Percentiles rank a stretch among this genome's conserved stretches.
phyloP scores from a whole-genome alignment of 92 coral and sea anemone species.

The Epizoanthus scotinus region DNA sequence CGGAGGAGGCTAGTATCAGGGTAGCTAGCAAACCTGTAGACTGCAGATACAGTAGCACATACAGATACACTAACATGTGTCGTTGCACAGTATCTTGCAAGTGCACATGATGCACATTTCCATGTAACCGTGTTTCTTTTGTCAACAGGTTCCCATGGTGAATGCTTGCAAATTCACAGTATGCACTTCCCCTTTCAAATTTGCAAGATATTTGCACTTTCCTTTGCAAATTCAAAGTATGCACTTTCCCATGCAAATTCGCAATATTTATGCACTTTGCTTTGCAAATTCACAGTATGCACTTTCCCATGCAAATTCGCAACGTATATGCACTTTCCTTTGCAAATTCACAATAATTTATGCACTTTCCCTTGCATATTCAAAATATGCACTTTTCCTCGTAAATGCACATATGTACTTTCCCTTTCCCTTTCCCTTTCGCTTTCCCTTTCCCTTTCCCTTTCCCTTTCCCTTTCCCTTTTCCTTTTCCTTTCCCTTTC shows the following conservation, averaged over 20 bases:
- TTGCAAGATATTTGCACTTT: neutral
- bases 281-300: too few relatives aligned
- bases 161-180: neutral
- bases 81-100: neutral
- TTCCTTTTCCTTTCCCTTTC: too few relatives aligned
- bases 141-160: neutral
- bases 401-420: too few relatives aligned
- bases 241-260: neutral
- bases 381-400: neutral
- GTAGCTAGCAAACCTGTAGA: too few relatives aligned
- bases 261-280: neutral
- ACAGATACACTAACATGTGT: too few relatives aligned
- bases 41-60: too few relatives aligned
- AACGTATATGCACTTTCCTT: too few relatives aligned
- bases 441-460: too few relatives aligned
- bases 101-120: neutral
- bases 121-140: neutral
- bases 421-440: too few relatives aligned
- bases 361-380: neutral
- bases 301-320: slow-evolving; percentile 5
- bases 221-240: neutral
- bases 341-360: neutral
- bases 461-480: too few relatives aligned
- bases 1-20: too few relatives aligned
- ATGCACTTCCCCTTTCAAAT: neutral